Evolutionary conservation across 2,797 vertebrate species (phyloP), one percentile per base, ranked within the genome.

Genomic region (Luscinia megarhynchos): DNA sequence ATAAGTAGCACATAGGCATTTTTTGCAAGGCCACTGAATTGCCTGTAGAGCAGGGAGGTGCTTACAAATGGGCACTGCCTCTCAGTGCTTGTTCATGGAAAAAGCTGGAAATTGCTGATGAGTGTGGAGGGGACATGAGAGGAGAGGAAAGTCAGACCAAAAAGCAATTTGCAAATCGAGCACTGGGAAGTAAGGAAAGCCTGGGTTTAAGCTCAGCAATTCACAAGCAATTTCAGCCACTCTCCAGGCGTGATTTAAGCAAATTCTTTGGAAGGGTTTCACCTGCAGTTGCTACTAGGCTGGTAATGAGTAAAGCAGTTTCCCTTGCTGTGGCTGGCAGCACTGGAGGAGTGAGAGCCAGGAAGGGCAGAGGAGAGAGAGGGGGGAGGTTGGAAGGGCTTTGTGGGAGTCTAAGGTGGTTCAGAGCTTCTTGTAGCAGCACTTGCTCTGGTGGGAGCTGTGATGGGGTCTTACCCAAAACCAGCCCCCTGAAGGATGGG

Each of bases 201-300:
- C 38, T 46, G 41, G 38, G 46, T 61, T 87, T 92, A 92, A 92
- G 46, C 61, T 82, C 75, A 83, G 86, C 54, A 59, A 51, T 94
- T 84, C 72, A 48, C 66, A 64, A 82, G 61, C 64, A 62, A 87
- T 85, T 94, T 88, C 64, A 87, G 53, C 34, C 45, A n/a, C 72
- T 80, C 68, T 89, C 57, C 73, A 67, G 40, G 87, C 72, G 68
- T 55, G 58, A 93, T 80, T 92, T 92, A 90, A 95, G 66, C 61
- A 92, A 90, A 92, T 90, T 92, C 67, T 80, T 63, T 87, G 92
- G 84, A 92, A 87, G 48, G 45, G 36, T 82, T 96, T 94, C 84
- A 87, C 75, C 72, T 77, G 63, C 78, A 50, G 1, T 76, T 59
- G 89, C 84, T 82, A 74, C 91, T 67, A 84, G 73, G 67, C 70